Evolutionary conservation across 1,140 invertebrate genomes (phyloP).

Genomic region (Hyposmocoma kahamanoa): DNA sequence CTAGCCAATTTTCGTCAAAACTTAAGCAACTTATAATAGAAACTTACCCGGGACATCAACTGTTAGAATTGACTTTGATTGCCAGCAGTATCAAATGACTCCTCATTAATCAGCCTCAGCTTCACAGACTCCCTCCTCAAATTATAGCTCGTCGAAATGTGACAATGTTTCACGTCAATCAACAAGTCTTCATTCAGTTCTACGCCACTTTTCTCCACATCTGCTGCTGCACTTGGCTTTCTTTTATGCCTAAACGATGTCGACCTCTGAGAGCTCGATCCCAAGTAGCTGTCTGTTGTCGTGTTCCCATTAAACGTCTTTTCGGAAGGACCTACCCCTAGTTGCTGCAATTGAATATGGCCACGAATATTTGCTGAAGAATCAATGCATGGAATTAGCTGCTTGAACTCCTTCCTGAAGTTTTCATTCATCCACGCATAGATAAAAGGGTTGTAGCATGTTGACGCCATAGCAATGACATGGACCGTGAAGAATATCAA

Average conservation of each 20-base stretch:
- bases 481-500: conserved; percentile 92
- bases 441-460: conserved; percentile 94
- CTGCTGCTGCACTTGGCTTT: conserved; percentile 60
- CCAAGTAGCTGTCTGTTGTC: conserved; percentile 67
- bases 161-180: conserved; percentile 64
- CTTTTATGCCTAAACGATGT: conserved; percentile 61
- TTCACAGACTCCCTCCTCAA: conserved; percentile 64
- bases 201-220: conserved; percentile 64
- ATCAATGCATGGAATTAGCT: conserved; percentile 85
- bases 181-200: conserved; percentile 65
- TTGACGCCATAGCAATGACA: conserved; percentile 96
- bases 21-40: too few relatives aligned
- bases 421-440: conserved; percentile 99
- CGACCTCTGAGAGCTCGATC: conserved; percentile 51
- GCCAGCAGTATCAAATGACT: conserved; percentile 55
- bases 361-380: conserved; percentile 53
- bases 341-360: conserved; percentile 54
- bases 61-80: conserved; percentile 65
- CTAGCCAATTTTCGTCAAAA: too few relatives aligned
- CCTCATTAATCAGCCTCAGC: conserved; percentile 66
- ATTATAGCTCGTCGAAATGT: conserved; percentile 68
- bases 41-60: conserved; percentile 55
- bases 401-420: conserved; percentile 97
- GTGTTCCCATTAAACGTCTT: conserved; percentile 83
- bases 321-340: conserved; percentile 74